Percentiles rank a stretch among this genome's conserved stretches.
Conservation (phyloP, 1,140 invertebrate genomes). For the Ooceraea biroi region DNA sequence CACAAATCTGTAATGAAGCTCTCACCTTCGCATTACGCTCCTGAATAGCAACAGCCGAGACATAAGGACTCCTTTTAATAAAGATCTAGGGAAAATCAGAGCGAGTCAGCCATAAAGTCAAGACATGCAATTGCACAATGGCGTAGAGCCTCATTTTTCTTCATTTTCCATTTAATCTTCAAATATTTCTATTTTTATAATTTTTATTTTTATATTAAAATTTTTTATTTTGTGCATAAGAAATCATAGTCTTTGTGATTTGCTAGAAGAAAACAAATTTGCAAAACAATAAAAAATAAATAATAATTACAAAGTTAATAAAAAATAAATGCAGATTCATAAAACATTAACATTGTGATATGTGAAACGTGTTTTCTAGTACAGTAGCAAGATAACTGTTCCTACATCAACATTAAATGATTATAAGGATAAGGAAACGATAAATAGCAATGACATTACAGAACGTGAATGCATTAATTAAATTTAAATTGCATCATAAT, state of each 20-base stretch:
- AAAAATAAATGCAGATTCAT: too few species aligned
- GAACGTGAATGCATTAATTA: not conserved
- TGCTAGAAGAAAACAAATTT: not conserved
- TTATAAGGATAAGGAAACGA: too few species aligned
- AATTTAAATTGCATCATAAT: not conserved
- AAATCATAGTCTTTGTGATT: not conserved
- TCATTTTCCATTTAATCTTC: too few species aligned
- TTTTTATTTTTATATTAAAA: not conserved
- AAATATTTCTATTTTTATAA: not conserved
- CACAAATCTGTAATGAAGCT: not conserved
- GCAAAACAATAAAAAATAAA: not conserved
- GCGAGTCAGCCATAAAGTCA: constrained; percentile 7
- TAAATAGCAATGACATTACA: not conserved
- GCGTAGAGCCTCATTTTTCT: not conserved
- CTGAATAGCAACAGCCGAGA: constrained; percentile 1
- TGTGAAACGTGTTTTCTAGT: not conserved
- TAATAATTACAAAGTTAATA: too few species aligned
- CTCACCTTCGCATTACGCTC: not conserved
- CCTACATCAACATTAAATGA: too few species aligned
- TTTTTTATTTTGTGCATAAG: not conserved
- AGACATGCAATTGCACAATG: constrained; percentile 34
- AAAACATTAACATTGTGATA: not conserved
- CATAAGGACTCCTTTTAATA: constrained; percentile 24
- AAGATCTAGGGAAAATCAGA: constrained; percentile 31
- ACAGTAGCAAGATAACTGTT: not conserved